Percentiles rank a stretch among this genome's conserved stretches.
These are phyloP conservation scores for Antedon mediterranea DNA, from an alignment of 53 echinoderm and acorn worm species.

Conservation along the genomic window DNA sequence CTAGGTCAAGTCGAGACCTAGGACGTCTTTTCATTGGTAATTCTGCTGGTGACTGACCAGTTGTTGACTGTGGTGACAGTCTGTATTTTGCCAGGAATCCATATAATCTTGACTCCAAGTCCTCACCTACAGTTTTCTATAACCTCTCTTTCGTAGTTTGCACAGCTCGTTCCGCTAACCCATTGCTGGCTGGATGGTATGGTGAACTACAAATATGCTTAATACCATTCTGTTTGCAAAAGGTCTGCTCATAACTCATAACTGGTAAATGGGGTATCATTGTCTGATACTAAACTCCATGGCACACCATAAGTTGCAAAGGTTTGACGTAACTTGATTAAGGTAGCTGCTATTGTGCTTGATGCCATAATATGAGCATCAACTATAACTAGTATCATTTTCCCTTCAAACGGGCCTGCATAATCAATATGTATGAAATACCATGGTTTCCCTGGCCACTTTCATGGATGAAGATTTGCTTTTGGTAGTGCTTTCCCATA, in stretches of 20 bases:
- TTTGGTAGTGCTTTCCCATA: conserved; percentile 5
- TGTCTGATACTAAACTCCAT: no score
- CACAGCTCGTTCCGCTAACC: conserved; percentile 8
- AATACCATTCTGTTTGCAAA: conserved; percentile 9
- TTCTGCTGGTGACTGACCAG: no score
- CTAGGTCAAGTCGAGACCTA: no score
- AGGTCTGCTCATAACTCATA: conserved; percentile 5
- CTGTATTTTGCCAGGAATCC: no score
- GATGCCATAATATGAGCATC: conserved; percentile 7
- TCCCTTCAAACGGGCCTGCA: conserved; percentile 16
- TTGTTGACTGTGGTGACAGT: no score
- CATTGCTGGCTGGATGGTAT: conserved; percentile 21
- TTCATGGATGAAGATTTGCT: conserved; percentile 8
- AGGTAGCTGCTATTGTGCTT: conserved; percentile 6
- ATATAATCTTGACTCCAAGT: no score
- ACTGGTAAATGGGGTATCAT: conserved; percentile 14
- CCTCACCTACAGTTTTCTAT: no score
- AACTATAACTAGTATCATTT: conserved; percentile 6
- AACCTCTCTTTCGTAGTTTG: no score
- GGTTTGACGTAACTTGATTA: no score
- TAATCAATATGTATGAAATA: conserved; percentile 15
- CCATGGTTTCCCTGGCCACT: conserved; percentile 17
- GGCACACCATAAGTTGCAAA: no score
- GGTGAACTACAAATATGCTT: conserved; percentile 9
- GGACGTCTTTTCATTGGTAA: no score